A percentile compares a stretch with the other conserved stretches of the same genome.
Evolutionary conservation across 2,113 vertebrate species (phyloP).

Genomic region (Monopterus albus): DNA sequence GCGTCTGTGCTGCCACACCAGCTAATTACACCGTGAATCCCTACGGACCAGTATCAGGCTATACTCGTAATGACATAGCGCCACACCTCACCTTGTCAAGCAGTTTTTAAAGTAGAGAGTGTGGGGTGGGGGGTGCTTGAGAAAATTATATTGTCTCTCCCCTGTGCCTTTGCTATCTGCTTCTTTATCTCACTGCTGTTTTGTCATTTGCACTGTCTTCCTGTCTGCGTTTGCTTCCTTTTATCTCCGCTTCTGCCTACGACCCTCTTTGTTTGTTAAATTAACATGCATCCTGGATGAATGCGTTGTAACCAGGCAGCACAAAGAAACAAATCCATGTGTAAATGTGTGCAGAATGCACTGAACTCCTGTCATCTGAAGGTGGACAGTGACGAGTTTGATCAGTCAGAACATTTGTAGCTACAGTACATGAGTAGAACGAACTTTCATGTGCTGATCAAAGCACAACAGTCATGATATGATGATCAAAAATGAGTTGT

Average conservation of each 20-base stretch:
- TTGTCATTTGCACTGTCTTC: background rate
- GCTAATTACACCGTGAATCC: conserved; percentile 65
- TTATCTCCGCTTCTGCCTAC: background rate
- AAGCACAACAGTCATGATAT: background rate
- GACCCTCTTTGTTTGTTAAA: background rate
- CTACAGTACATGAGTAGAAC: conserved; percentile 4
- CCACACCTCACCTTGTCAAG: conserved; percentile 34
- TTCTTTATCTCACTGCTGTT: background rate
- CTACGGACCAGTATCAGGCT: conserved; percentile 30
- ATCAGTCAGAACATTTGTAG: conserved; percentile 31
- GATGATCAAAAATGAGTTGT: background rate
- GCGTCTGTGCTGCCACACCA: conserved; percentile 27
- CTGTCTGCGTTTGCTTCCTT: background rate
- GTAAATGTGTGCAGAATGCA: conserved; percentile 9
- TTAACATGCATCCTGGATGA: conserved; percentile 5
- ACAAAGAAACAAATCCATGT: conserved; percentile 2
- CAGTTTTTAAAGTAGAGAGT: conserved; percentile 54
- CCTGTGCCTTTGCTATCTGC: background rate
- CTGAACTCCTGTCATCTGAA: conserved; percentile 8
- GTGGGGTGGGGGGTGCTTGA: background rate
- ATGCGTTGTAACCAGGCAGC: background rate
- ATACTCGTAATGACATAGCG: conserved; percentile 39
- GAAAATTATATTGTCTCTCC: conserved; percentile 39
- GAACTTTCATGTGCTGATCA: conserved; percentile 16
- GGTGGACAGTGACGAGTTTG: conserved; percentile 29